Conservation (phyloP, 1,140 invertebrate genomes). For the Sarcophaga bullata region DNA sequence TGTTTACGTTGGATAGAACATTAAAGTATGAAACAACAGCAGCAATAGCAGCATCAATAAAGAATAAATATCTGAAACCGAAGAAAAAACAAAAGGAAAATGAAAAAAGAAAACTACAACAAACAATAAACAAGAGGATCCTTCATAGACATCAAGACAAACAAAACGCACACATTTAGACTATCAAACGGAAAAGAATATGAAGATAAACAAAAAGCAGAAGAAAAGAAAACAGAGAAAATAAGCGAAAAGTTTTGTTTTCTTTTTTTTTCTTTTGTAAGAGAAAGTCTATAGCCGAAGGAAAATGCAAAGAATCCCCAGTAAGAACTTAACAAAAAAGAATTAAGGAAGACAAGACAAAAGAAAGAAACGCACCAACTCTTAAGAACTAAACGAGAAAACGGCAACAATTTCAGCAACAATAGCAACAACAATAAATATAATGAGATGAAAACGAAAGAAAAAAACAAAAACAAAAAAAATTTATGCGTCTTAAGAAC, state of each 20-base stretch:
- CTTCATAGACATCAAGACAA: background rate
- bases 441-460: no score
- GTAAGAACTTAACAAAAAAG: background rate
- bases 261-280: background rate
- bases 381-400: no score
- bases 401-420: no score
- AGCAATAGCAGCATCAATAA: background rate
- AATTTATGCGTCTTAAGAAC: background rate
- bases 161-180: background rate
- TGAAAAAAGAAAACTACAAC: background rate
- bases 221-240: background rate
- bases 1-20: background rate
- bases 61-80: no score
- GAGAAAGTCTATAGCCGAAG: background rate
- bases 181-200: background rate
- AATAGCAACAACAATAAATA: no score
- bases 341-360: background rate
- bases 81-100: no score
- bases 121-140: background rate
- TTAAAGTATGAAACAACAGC: background rate
- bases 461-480: background rate
- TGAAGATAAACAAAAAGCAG: background rate
- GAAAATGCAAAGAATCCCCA: background rate
- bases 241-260: background rate
- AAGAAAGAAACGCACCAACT: no score